Conservation (phyloP, 2,888 invertebrate species). For the Lycocerus yunnanus region DNA sequence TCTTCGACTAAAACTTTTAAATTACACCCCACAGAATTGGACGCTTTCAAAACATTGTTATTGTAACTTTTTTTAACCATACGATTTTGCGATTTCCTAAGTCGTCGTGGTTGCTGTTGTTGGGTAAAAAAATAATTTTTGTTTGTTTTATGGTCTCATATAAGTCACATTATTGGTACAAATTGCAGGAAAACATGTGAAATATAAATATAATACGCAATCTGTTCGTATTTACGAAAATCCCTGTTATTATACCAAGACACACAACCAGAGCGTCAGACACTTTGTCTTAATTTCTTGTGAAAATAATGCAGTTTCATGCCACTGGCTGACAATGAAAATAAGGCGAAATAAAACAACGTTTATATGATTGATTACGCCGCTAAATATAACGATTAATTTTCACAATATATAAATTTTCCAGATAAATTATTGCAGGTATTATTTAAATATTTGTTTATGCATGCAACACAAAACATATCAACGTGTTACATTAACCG, state of each 20-base stretch:
- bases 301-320: conserved; percentile 15
- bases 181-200: conserved; percentile 50
- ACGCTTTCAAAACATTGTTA: not conserved
- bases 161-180: conserved; percentile 50
- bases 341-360: not conserved
- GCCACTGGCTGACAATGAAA: not conserved
- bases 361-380: not conserved
- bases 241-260: conserved; percentile 42
- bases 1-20: conserved; percentile 23
- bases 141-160: conserved; percentile 49
- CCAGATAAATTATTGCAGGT: not conserved
- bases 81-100: too few species aligned
- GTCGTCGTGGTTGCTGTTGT: too few species aligned
- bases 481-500: conserved; percentile 53
- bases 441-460: not conserved
- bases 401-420: conserved; percentile 2
- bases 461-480: conserved; percentile 22
- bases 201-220: conserved; percentile 52
- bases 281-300: conserved; percentile 34
- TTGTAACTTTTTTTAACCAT: not conserved
- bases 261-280: conserved; percentile 23
- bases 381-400: not conserved
- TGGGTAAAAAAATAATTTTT: conserved; percentile 36
- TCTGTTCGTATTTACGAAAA: conserved; percentile 50
- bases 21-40: not conserved